Base-by-base conservation (phyloP, 2,797 vertebrate genomes). In the Sus cebifrons region DNA sequence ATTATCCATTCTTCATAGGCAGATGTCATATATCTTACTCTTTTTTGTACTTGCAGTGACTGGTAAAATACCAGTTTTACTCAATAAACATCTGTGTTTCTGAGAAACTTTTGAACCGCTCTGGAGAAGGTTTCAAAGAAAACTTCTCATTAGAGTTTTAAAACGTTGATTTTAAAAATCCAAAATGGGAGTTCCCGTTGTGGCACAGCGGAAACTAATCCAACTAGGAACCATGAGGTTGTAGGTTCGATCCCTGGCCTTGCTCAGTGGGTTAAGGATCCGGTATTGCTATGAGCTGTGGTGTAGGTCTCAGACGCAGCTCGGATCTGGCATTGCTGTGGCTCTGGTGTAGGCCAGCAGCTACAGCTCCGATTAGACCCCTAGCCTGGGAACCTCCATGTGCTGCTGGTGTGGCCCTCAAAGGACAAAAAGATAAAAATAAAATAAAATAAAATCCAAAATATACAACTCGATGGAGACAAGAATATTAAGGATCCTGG, bases 51-150 rank as follows among this genome's bases (percentile, higher is more conserved):
- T 79, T 11, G 36, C 29, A 54, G 44, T 58, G 67, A 89, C 44
- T 15, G 17, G 32, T 56, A 94, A 93, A 95, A 60, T 8, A 44
- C 7, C 21, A 49, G 62, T 70, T 78, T 86, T 44, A 78, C 29
- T 86, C 65, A 67, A 58, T 60, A 88, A 86, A 62, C 8, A 25
- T n/a, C 49, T 64, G 9, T 86, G 27, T 78, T 88, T 79, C 58
- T 93, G 75, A 95, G 58, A 91, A 96, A 93, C 25, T 91, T 86
- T 7, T 25, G 4, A 77, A 75, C 8, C 25, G 85, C n/a, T 64
- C 70, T 70, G 21, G 58, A 95, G 36, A 95, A 92, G 79, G 15
- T 92, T 91, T 94, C 68, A 95, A 92, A 85, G 21, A 64, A 90
- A 86, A 44, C 11, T 49, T 49, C 49, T 15, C 67, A 81, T 54